phyloP scores from a whole-genome alignment of 1,140 invertebrate genomes.

The Platyscapa corneri region DNA sequence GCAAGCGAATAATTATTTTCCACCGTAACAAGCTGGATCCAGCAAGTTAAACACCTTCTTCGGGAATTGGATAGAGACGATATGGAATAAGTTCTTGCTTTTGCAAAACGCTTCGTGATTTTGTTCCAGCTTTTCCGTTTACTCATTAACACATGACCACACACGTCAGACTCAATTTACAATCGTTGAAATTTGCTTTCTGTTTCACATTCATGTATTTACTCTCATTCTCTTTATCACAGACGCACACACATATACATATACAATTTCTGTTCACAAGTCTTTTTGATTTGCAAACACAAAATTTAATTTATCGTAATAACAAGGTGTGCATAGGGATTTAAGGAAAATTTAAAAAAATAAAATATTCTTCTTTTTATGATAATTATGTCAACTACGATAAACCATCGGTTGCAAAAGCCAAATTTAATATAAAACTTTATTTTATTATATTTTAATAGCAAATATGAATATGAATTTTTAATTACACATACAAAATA shows the following conservation, averaged over 20 bases:
- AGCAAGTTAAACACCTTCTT: conserved; percentile 60
- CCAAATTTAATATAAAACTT: no score
- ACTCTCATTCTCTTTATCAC: background rate
- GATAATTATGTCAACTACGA: background rate
- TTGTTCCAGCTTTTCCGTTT: conserved; percentile 45
- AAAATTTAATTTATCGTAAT: background rate
- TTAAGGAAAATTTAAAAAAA: background rate
- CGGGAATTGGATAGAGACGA: background rate
- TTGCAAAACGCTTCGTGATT: conserved; percentile 40
- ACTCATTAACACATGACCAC: conserved; percentile 54
- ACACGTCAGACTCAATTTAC: conserved; percentile 48
- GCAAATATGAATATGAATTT: no score
- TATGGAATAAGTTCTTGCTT: conserved; percentile 25
- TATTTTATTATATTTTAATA: no score
- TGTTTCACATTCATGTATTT: background rate
- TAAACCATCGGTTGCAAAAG: no score
- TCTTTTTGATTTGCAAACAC: no score
- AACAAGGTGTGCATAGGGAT: background rate
- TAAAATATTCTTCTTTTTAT: background rate
- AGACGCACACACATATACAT: background rate
- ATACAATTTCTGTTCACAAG: no score
- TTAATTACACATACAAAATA: no score
- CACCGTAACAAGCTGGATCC: conserved; percentile 64
- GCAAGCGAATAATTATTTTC: conserved; percentile 69
- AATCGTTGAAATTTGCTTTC: background rate